Conservation (phyloP, 2,888 invertebrate species). For the Dyspetes luteomarginatus region DNA sequence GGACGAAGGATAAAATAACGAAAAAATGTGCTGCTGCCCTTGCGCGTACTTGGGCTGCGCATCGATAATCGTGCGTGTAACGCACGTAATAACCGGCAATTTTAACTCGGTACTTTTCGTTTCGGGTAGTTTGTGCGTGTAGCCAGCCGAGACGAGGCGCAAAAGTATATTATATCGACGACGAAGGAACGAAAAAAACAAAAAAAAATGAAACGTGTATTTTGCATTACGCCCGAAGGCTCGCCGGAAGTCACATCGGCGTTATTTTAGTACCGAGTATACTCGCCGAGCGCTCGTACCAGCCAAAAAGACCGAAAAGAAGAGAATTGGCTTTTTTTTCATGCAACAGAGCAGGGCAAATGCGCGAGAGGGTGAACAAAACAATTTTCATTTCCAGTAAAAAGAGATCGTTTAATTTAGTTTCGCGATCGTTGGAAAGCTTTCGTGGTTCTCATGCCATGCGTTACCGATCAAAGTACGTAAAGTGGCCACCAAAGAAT, state of each 20-base stretch:
- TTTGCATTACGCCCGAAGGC: conserved; percentile 36
- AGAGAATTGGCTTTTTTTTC: not conserved
- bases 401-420: conserved; percentile 38
- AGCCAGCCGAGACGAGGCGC: conserved; percentile 48
- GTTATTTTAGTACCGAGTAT: no score
- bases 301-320: conserved; percentile 43
- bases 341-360: not conserved
- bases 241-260: conserved; percentile 55
- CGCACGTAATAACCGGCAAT: conserved; percentile 68
- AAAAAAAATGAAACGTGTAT: conserved; percentile 21
- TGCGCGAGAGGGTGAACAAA: conserved; percentile 6
- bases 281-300: not conserved
- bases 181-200: conserved; percentile 10
- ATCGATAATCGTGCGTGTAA: conserved; percentile 68
- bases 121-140: conserved; percentile 58
- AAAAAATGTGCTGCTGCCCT: not conserved
- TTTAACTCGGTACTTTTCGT: conserved; percentile 62
- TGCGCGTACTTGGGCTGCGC: conserved; percentile 44
- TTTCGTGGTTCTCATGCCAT: conserved; percentile 58
- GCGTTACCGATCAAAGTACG: conserved; percentile 74
- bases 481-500: conserved; percentile 36
- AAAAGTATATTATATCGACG: conserved; percentile 20
- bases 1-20: conserved; percentile 6
- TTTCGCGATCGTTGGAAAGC: conserved; percentile 65
- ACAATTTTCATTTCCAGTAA: conserved; percentile 41